Base-by-base conservation (phyloP, 1,140 invertebrate species). In the Drosophila suzukii region DNA sequence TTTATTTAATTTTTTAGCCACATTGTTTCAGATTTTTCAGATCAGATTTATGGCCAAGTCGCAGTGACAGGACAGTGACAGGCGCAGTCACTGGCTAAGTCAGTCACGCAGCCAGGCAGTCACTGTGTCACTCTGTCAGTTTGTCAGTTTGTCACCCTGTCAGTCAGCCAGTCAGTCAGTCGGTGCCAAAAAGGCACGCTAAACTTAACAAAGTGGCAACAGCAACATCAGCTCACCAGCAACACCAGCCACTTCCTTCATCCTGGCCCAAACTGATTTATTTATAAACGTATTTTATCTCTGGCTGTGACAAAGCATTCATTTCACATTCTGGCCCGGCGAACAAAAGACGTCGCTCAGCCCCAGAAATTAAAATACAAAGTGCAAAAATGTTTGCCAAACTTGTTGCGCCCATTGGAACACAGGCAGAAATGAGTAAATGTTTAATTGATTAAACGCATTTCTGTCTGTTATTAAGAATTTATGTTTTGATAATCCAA, bases 201-300 rank as follows among this genome's bases (percentile, higher is more conserved):
- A 75, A 75, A 78, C 43, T 63, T 65, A 60, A 32, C 62, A 65
- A 75, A 71, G 65, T 51, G 50, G 41, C 59, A 78, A 46, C 65
- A 27, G 46, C 50, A 60, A 59, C 67, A 51, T 43, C 60, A 76
- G 49, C 66, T 50, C 53, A 53, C 13, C 53, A 59, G 32, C 63
- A 71, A 58, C 61, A 43, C 20, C 75, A 75, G 56, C 36, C 57
- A 79, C 81, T 78, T 78, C 70, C 61, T 81, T 78, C 79, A 86
- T 86, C 75, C 75, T 88, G 82, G 58, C 49, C 36, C 59, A 81
- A 81, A 78, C 81, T 88, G 83, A 88, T 88, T 88, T 88, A 88
- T 88, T 88, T 88, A 83, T 88, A 88, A 83, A 88, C 83, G 66
- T 77, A 79, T 71, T 88, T 88, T 88, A 83, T 83, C 76, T 88